These are phyloP conservation scores for Falcunculus frontatus DNA, from an alignment of 2,113 vertebrate species.

Conservation along the genomic window DNA sequence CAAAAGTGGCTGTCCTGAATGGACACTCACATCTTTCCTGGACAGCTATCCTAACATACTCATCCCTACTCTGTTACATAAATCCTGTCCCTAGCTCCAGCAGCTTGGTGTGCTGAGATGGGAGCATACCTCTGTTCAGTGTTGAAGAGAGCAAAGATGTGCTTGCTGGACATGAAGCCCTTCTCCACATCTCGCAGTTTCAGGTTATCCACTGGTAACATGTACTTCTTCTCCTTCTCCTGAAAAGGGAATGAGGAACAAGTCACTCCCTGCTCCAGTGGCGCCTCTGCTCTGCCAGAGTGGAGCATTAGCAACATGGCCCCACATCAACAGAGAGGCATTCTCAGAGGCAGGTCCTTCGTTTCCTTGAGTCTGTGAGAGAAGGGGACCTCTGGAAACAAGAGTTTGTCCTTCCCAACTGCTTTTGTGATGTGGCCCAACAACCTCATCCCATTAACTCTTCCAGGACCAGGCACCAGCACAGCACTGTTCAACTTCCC, in stretches of 20 bases:
- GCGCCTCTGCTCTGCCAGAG: not conserved
- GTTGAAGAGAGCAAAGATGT: conserved; percentile 98
- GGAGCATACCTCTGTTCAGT: conserved; percentile 90
- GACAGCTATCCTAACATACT: not conserved
- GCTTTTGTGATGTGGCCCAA: not conserved
- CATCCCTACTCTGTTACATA: not conserved
- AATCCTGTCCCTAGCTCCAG: not conserved
- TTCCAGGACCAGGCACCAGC: not conserved
- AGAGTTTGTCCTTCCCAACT: not conserved
- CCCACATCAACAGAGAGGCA: not conserved
- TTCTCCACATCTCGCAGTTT: conserved; percentile 95
- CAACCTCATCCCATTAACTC: not conserved
- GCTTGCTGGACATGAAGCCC: conserved; percentile 98
- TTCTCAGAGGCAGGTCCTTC: not conserved
- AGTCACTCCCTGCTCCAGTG: not conserved
- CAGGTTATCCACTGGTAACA: conserved; percentile 96
- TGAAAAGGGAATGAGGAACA: conserved; percentile 56
- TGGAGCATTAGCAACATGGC: not conserved
- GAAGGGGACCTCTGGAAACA: not conserved
- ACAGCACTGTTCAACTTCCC: not conserved
- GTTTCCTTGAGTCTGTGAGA: not conserved
- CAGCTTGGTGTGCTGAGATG: not conserved
- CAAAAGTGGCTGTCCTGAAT: not conserved
- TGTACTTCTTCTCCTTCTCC: conserved; percentile 98
- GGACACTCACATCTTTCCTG: not conserved